phyloP scores from a whole-genome alignment of 1,140 invertebrate species.

The Caenorhabditis brenneri region DNA sequence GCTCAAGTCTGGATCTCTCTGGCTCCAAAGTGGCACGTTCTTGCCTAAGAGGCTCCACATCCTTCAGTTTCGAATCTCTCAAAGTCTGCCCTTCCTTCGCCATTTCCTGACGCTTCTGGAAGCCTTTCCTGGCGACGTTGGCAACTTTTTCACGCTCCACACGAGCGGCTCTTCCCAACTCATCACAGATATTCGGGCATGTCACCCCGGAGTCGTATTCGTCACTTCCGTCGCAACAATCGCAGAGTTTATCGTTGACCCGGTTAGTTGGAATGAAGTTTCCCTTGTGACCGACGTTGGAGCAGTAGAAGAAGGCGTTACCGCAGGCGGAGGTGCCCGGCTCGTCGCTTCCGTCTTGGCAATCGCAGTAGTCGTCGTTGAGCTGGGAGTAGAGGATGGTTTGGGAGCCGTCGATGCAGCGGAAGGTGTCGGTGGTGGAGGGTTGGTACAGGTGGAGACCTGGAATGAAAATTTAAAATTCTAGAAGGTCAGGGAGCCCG shows the following conservation, averaged over 20 bases:
- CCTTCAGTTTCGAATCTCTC: slow-evolving; percentile 55
- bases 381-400: slow-evolving; percentile 83
- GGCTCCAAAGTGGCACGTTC: slow-evolving; percentile 65
- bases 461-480: too few relatives aligned
- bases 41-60: not conserved
- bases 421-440: slow-evolving; percentile 76
- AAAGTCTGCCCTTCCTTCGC: slow-evolving; percentile 77
- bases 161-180: slow-evolving; percentile 81
- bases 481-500: too few relatives aligned
- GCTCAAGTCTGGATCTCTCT: slow-evolving; percentile 75
- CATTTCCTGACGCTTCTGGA: slow-evolving; percentile 80
- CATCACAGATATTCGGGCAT: slow-evolving; percentile 76
- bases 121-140: slow-evolving; percentile 76
- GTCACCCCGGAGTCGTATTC: slow-evolving; percentile 74
- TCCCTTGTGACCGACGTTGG: slow-evolving; percentile 84
- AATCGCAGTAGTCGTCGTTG: slow-evolving; percentile 99
- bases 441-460: slow-evolving; percentile 71
- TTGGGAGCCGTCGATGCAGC: slow-evolving; percentile 85
- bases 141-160: slow-evolving; percentile 73
- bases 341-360: slow-evolving; percentile 87
- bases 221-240: slow-evolving; percentile 96
- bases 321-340: slow-evolving; percentile 91
- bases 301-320: slow-evolving; percentile 86
- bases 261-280: slow-evolving; percentile 83
- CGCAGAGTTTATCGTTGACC: slow-evolving; percentile 96